Base-by-base conservation (phyloP, 1,140 invertebrate genomes). In the Gryllus bimaculatus region DNA sequence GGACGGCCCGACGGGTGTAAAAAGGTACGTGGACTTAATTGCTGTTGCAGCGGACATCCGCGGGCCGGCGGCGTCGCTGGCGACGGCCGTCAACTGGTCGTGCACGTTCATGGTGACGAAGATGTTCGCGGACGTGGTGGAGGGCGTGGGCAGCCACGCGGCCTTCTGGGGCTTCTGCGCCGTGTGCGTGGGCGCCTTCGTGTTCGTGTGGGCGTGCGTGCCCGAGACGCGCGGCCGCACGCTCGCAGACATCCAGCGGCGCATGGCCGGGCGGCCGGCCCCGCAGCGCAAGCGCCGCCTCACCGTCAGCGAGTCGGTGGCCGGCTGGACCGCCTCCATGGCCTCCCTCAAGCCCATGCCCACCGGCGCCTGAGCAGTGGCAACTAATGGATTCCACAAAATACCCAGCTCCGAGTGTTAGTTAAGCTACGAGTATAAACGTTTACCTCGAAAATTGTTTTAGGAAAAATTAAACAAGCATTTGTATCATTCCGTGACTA, bases 81-180 rank as follows among this genome's bases (percentile, higher is more conserved):
- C 92, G 0, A 96, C 95, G 0, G 91, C 91, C 13, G 94, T 95
- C 83, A 97, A 96, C 85, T 98, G 96, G 95, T 85, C 90, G 0
- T 95, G 93, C 84, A 95, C 95, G 0, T 98, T 98, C 85, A 84
- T 97, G 78, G 93, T 98, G 8, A 97, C 96, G 8, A 96, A 96
- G 84, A 92, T 93, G 75, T 98, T 96, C 88, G 86, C 88, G 18
- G 90, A 93, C 80, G 87, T 97, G 47, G 89, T 91, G 48, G 83
- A 84, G 7, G 74, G 86, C 0, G 88, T 97, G 75, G 92, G 94
- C 0, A 86, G 89, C 73, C 88, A 92, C 80, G 93, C 92, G 7
- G 91, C 92, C 0, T 95, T 97, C 85, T 96, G 94, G 92, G 83
- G 96, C 75, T 98, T 96, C 83, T 91, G 91, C 26, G 84, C 87